phyloP scores from a whole-genome alignment of 2,797 vertebrate genomes.

The Chrysocyon brachyurus region DNA sequence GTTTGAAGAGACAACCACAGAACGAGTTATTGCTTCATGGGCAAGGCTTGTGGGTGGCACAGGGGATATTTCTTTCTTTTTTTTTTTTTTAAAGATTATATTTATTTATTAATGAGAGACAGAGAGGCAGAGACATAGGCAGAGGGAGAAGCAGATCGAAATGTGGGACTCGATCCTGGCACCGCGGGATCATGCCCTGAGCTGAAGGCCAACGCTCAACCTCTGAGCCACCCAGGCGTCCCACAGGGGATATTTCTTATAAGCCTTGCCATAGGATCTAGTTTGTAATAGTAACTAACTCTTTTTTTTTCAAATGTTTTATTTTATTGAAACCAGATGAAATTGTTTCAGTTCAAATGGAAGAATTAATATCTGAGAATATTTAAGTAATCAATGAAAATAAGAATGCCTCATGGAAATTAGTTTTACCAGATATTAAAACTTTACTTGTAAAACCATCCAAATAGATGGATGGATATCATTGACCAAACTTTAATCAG shows the following conservation, averaged over 20 bases:
- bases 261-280: not conserved
- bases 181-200: no score
- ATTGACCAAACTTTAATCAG: not conserved
- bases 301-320: not conserved
- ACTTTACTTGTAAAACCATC: not conserved
- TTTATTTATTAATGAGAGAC: no score
- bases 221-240: no score
- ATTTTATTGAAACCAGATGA: conserved; percentile 28
- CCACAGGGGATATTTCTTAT: not conserved
- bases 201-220: no score
- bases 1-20: not conserved
- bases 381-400: conserved; percentile 27
- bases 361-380: not conserved
- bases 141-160: no score
- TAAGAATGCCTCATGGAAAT: not conserved
- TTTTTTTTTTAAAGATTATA: no score
- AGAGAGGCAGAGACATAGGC: no score
- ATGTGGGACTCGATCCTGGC: no score
- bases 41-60: not conserved
- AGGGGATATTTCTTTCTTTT: no score
- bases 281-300: conserved; percentile 6
- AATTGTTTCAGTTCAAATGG: conserved; percentile 1
- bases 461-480: not conserved
- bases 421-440: not conserved
- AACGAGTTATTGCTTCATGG: not conserved